Base-by-base conservation (phyloP, 2,113 vertebrate species). In the Neofelis nebulosa region DNA sequence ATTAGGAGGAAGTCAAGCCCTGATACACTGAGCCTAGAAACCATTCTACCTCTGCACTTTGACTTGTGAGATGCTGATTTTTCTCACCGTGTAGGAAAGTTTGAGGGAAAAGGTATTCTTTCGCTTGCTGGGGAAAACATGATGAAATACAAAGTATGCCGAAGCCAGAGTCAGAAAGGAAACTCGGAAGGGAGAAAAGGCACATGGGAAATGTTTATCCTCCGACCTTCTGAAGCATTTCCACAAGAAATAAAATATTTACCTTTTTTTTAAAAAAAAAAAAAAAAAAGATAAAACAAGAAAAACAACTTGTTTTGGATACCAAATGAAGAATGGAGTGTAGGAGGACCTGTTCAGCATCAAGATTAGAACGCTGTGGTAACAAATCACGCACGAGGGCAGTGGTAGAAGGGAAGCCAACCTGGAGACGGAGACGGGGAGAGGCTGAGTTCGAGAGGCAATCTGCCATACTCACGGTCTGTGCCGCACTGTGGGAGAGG, bases 1-100 rank as follows among this genome's bases (percentile, higher is more conserved):
- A 23, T 19, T 50, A 41, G 25, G 48, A 79, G 73, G 73, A n/a
- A 41, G 16, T 55, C 11, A 57, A 16, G 7, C 1, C 25, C 19
- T 33, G 4, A 23, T 9, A 2, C 6, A 15, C 4, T 0, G 0
- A 12, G 7, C 21, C 36, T 2, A 10, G 36, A 16, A 13, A 29
- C 23, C 61, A 38, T n/a, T 45, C 31, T n/a, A 73, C 14, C 31
- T 73, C 45, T 21, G 27, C 14, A 50, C 3, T 12, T 61, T 76
- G 73, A 5, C 31, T 25, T 63, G 50, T 48, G 63, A 93, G 12
- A 76, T 5, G 41, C 15, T 23, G 2, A 74, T 48, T 61, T 41
- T 71, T n/a, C 31, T 79, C 31, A 68, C 18, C 52, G 9, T n/a
- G 25, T 92, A 71, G 74, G 55, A 31, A 27, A 57, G 16, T 69